Conservation (phyloP, 37 sponge, comb jelly and placozoan genomes). For the Oopsacas minuta region DNA sequence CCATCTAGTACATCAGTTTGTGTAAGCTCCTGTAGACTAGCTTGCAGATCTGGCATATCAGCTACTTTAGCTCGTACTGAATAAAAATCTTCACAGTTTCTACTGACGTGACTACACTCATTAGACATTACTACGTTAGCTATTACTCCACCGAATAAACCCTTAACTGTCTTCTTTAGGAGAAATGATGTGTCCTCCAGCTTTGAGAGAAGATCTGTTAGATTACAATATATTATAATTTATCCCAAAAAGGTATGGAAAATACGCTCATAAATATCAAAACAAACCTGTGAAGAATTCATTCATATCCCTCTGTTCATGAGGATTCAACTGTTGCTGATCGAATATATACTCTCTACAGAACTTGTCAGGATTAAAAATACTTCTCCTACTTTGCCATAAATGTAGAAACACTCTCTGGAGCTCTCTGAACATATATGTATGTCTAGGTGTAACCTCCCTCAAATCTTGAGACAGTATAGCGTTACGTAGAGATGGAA, state of each 20-base stretch:
- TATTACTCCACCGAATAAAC: slow-evolving; percentile 19
- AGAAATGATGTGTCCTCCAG: slow-evolving; percentile 21
- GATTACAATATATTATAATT: background rate
- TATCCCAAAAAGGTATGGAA: background rate
- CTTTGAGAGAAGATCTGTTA: slow-evolving; percentile 19
- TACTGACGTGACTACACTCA: slow-evolving; percentile 23
- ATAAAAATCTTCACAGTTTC: slow-evolving; percentile 22
- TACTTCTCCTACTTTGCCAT: background rate
- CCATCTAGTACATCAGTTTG: slow-evolving; percentile 22
- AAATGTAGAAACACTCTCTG: slow-evolving; percentile 20
- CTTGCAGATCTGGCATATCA: slow-evolving; percentile 21
- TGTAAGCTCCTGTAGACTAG: slow-evolving; percentile 18
- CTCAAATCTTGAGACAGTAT: background rate
- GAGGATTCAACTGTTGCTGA: slow-evolving; percentile 19
- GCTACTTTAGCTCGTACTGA: slow-evolving; percentile 21
- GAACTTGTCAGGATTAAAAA: slow-evolving; percentile 8
- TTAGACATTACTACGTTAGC: slow-evolving; percentile 22
- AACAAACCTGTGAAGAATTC: slow-evolving; percentile 27
- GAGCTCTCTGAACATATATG: slow-evolving; percentile 15
- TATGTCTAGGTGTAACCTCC: background rate
- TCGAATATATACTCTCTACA: slow-evolving; percentile 18
- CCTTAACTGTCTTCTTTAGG: slow-evolving; percentile 17
- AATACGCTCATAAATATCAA: background rate
- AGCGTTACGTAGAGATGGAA: slow-evolving; percentile 19
- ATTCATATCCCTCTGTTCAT: slow-evolving; percentile 27